phyloP scores from a whole-genome alignment of 2,888 invertebrate species.

The Ypsolopha scabrella region DNA sequence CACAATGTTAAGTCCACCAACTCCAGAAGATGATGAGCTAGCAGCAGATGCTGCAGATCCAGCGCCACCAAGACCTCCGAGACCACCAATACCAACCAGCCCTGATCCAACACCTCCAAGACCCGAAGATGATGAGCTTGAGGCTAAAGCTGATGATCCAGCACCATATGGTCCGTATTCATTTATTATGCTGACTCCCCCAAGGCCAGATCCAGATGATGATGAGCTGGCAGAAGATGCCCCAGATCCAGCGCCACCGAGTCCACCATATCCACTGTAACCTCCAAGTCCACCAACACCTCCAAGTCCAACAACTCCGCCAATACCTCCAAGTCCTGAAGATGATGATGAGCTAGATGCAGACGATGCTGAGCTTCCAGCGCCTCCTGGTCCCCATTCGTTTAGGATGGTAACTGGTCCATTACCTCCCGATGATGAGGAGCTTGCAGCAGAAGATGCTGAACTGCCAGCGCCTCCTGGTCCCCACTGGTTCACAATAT shows the following conservation, averaged over 20 bases:
- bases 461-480: background rate
- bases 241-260: constrained; percentile 1
- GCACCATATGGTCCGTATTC: background rate
- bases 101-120: no score
- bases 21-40: background rate
- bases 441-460: background rate
- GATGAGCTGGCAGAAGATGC: background rate
- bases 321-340: constrained; percentile 4
- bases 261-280: constrained; percentile 5
- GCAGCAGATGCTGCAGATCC: background rate
- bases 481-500: no score
- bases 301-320: background rate
- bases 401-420: background rate
- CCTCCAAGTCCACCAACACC: background rate
- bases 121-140: no score
- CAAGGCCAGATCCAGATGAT: background rate
- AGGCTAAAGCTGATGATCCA: background rate
- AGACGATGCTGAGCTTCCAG: background rate
- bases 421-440: background rate
- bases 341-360: constrained; percentile 4
- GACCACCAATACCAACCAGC: no score
- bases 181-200: background rate
- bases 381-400: background rate
- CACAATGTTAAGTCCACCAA: no score
- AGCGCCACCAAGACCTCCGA: background rate